Base-by-base conservation (phyloP, 2,113 vertebrate genomes). In the Scartelaos histophorus region DNA sequence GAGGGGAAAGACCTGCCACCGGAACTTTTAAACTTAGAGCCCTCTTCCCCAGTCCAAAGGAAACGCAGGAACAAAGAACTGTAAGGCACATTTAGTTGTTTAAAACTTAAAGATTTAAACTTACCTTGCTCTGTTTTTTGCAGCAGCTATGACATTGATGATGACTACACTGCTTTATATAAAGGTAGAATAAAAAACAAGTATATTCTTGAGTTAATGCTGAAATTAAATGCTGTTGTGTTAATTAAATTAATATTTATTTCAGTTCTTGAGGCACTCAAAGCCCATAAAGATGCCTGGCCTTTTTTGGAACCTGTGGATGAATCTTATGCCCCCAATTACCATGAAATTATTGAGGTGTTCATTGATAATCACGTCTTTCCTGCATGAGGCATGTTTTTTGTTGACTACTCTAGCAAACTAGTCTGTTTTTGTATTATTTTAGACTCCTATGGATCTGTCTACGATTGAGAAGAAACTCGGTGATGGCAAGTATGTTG, bases 241-340 rank as follows among this genome's bases (percentile, higher is more conserved):
- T 58, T 58, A 7, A 61, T 51, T 22, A 3, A 75, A 69, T 24
- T 51, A 2, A 24, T 67, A 47, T 74, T 2, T 24, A 66, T 53
- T 67, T 16, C 84, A 99, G 98, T 99, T 84, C 91, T 98, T 21
- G 96, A 98, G 76, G 94, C 95, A 34, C 91, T 99, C 49, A 99
- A 98, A 89, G 95, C 95, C 66, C 97, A 99, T 85, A 99, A 98
- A 92, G 98, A 99, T 66, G 94, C 97, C 15, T 99, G 98, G 98
- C 98, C 98, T 24, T 99, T 99, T 88, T 76, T 99, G 89, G 98
- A 99, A 81, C 97, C 98, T 0, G 98, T 99, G 57, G 98, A 99
- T 85, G 98, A 99, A 74, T 98, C 97, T 0, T 98, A 97, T 13
- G 97, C 96, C 17, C 96, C 96, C 21, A 98, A 97, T 89, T 99